Evolutionary conservation across 2,888 invertebrate species (phyloP).

Genomic region (Cerceris rybyensis): DNA sequence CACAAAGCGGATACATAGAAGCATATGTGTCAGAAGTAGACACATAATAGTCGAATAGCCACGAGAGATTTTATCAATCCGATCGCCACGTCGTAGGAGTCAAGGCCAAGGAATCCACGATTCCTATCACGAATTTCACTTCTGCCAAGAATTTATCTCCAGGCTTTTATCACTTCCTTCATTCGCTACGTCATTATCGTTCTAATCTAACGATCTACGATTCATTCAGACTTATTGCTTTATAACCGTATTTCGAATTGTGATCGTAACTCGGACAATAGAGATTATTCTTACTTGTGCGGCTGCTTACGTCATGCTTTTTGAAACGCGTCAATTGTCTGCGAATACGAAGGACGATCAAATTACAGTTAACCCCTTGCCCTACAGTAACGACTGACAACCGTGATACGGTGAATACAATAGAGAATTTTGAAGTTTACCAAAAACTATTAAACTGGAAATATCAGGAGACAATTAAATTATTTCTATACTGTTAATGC

Average conservation of each 20-base stretch:
- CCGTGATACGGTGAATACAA: too few relatives aligned
- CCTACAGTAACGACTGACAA: too few relatives aligned
- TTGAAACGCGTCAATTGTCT: not conserved
- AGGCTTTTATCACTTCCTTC: not conserved
- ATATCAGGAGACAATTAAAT: too few relatives aligned
- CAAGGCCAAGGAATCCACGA: slow-evolving; percentile 36
- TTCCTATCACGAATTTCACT: not conserved
- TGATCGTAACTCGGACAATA: not conserved
- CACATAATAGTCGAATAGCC: not conserved
- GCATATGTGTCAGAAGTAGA: too few relatives aligned
- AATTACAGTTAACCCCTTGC: too few relatives aligned
- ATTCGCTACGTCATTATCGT: not conserved
- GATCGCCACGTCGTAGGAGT: slow-evolving; percentile 20
- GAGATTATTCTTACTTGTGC: not conserved
- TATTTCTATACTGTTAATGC: too few relatives aligned
- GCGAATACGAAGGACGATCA: too few relatives aligned
- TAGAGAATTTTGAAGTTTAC: too few relatives aligned
- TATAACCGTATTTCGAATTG: not conserved
- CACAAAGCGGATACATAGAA: slow-evolving; percentile 7
- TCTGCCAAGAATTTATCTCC: not conserved
- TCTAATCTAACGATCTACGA: not conserved
- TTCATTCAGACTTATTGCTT: not conserved
- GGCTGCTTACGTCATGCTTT: too few relatives aligned
- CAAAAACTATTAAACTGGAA: too few relatives aligned
- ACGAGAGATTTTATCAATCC: slow-evolving; percentile 19